phyloP scores from a whole-genome alignment of 2,888 invertebrate genomes.

The Caenorhabditis panamensis region DNA sequence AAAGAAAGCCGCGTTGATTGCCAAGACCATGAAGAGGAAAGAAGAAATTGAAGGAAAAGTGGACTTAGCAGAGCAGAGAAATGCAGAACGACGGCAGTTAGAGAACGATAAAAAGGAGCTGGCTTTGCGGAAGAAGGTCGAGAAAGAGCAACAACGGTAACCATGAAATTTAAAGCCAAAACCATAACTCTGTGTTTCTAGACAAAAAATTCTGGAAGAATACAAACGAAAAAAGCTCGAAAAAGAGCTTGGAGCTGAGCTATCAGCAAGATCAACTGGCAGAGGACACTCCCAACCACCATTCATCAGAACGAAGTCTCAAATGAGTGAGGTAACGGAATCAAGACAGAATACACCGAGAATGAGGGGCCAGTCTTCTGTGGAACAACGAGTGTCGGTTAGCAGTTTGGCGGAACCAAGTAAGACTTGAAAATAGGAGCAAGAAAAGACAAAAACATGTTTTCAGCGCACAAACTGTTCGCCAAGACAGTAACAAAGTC shows the following conservation, averaged over 20 bases:
- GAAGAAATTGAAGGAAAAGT: constrained; percentile 77
- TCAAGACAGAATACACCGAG: constrained; percentile 60
- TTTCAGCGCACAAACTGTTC: constrained; percentile 92
- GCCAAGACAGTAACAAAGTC: constrained; percentile 98
- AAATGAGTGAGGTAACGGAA: constrained; percentile 64
- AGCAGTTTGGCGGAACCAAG: constrained; percentile 70
- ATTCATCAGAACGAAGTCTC: constrained; percentile 78
- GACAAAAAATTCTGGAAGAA: constrained; percentile 79
- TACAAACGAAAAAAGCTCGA: constrained; percentile 79
- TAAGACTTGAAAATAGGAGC: constrained; percentile 29
- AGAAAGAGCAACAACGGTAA: constrained; percentile 78
- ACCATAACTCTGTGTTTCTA: no score
- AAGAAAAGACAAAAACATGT: constrained; percentile 3
- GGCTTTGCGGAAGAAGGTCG: constrained; percentile 78
- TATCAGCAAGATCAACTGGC: constrained; percentile 66
- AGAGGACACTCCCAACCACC: constrained; percentile 78
- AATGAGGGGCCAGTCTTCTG: constrained; percentile 67
- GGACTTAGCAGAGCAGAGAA: constrained; percentile 69
- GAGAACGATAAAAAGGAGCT: constrained; percentile 76
- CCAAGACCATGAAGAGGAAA: constrained; percentile 78
- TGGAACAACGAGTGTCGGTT: constrained; percentile 63
- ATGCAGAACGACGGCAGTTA: constrained; percentile 70
- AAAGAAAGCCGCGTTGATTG: constrained; percentile 76
- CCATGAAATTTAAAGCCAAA: no score
- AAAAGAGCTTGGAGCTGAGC: constrained; percentile 73